Percentiles rank a stretch among this genome's conserved stretches.
These are phyloP conservation scores for Nipponia nippon DNA, from an alignment of 2,113 vertebrate genomes.

Conservation along the genomic window DNA sequence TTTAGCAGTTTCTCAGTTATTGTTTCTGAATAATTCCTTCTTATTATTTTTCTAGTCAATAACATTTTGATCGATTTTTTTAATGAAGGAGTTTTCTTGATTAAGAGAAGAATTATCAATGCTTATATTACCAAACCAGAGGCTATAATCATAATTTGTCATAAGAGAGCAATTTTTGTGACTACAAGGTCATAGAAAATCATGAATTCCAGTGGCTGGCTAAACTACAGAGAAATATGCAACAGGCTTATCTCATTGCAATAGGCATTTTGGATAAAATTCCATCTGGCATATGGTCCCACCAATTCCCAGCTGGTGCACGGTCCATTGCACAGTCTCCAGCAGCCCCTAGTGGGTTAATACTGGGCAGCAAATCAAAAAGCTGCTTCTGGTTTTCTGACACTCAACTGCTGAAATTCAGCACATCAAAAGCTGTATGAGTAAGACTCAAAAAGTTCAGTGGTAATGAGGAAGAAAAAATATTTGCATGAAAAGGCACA, in stretches of 20 bases:
- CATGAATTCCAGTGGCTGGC: background rate
- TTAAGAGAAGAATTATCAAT: background rate
- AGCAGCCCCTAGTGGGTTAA: constrained; percentile 16
- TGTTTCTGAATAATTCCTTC: background rate
- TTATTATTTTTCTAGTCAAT: background rate
- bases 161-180: background rate
- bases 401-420: background rate
- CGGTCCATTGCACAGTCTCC: constrained; percentile 3
- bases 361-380: constrained; percentile 18
- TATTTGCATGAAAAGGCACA: background rate
- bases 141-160: background rate
- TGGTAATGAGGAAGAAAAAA: background rate
- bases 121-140: background rate
- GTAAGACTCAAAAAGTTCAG: background rate
- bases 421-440: background rate
- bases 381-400: background rate
- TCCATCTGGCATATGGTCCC: background rate
- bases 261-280: background rate
- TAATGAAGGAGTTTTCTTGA: background rate
- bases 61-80: background rate
- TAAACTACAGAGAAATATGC: background rate
- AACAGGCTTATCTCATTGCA: constrained; percentile 6
- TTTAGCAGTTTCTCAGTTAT: background rate
- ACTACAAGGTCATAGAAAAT: background rate
- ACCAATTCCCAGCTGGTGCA: constrained; percentile 18